phyloP scores from a whole-genome alignment of 2,888 invertebrate species.

The Drosophila anomalata region DNA sequence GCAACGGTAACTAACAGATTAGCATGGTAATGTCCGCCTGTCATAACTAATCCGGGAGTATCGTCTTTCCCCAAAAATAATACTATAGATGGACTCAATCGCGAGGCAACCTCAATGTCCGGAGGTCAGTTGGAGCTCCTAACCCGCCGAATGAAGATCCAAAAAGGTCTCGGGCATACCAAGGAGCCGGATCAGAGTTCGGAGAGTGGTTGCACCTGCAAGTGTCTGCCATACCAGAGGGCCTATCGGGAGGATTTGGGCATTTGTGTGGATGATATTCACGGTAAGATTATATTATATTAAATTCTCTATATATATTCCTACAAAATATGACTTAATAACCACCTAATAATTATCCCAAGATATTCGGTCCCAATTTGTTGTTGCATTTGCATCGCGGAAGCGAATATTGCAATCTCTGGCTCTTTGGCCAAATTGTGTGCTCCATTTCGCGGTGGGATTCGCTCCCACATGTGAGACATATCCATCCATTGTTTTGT shows the following conservation, averaged over 20 bases:
- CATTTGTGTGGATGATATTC: constrained; percentile 93
- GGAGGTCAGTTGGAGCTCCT: constrained; percentile 70
- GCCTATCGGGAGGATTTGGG: constrained; percentile 93
- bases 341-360: neutral
- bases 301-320: too few relatives aligned
- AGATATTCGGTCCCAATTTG: neutral
- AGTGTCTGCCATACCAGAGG: constrained; percentile 90
- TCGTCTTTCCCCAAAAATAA: constrained; percentile 13
- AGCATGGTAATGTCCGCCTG: constrained; percentile 59
- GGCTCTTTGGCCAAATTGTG: constrained; percentile 35
- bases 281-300: constrained; percentile 86
- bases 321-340: neutral
- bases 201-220: constrained; percentile 87
- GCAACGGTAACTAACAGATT: constrained; percentile 79
- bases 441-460: constrained; percentile 69
- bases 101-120: constrained; percentile 47
- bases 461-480: constrained; percentile 54
- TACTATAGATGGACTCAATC: constrained; percentile 61
- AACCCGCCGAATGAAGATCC: constrained; percentile 67
- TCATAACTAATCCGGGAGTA: constrained; percentile 30
- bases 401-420: constrained; percentile 48
- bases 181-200: constrained; percentile 17
- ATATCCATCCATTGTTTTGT: constrained; percentile 64
- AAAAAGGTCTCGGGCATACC: constrained; percentile 30
- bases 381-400: constrained; percentile 40